These are phyloP conservation scores for Hirtodrosophila histrioides DNA, from an alignment of 2,888 invertebrate genomes.

Conservation along the genomic window DNA sequence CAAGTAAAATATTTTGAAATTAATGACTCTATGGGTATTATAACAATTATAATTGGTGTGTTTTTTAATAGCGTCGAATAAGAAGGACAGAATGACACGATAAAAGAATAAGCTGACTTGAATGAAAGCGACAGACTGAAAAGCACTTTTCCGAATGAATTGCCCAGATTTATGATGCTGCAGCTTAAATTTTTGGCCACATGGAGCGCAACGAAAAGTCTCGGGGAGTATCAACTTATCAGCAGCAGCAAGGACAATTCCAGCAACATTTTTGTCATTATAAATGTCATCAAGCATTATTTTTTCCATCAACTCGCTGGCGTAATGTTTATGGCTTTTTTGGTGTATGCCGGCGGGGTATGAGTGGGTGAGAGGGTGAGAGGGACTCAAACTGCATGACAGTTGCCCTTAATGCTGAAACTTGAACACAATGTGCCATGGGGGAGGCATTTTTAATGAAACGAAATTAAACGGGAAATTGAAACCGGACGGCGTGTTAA, in stretches of 20 bases:
- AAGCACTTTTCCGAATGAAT: conserved; percentile 35
- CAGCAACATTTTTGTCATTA: conserved; percentile 68
- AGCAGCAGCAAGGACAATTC: conserved; percentile 33
- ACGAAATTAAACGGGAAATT: conserved; percentile 74
- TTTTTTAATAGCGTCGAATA: background rate
- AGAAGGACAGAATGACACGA: background rate
- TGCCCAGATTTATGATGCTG: conserved; percentile 52
- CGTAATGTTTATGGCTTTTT: conserved; percentile 62
- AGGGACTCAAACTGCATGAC: conserved; percentile 35
- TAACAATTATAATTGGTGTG: conserved; percentile 5
- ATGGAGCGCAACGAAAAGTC: conserved; percentile 16
- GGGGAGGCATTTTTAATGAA: conserved; percentile 64
- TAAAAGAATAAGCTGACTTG: conserved; percentile 12
- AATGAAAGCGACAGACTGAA: conserved; percentile 28
- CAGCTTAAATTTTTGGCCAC: conserved; percentile 39
- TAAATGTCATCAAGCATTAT: conserved; percentile 75
- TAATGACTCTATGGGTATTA: background rate
- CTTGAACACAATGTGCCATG: conserved; percentile 43
- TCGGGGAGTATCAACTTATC: conserved; percentile 15
- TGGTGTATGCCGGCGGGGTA: background rate
- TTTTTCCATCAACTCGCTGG: conserved; percentile 67
- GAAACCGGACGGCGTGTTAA: conserved; percentile 76
- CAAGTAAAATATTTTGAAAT: no score
- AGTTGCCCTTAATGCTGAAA: conserved; percentile 50
- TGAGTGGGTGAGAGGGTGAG: background rate